Percentiles rank a stretch among this genome's conserved stretches.
Conservation (phyloP, 2,888 invertebrate genomes). For the Nephrotoma guestfalica region DNA sequence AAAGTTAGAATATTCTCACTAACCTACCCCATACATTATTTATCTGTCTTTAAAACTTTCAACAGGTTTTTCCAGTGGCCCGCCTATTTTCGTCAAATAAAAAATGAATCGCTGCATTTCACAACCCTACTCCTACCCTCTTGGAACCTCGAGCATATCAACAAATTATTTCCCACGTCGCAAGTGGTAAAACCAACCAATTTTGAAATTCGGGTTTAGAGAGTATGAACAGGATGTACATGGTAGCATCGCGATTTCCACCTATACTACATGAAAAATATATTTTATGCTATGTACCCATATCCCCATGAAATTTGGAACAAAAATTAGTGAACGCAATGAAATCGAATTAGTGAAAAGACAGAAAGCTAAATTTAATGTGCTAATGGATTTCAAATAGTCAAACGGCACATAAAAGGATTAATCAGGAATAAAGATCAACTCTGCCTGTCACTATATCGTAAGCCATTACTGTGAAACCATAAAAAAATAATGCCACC, state of each 20-base stretch:
- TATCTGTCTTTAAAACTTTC: neutral
- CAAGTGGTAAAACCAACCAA: neutral
- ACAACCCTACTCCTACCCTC: conserved; percentile 23
- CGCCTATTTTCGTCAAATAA: neutral
- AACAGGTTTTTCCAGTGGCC: neutral
- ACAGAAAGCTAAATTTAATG: conserved; percentile 51
- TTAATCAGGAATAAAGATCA: conserved; percentile 46
- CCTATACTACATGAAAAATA: conserved; percentile 52
- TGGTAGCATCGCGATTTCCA: conserved; percentile 51
- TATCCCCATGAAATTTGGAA: conserved; percentile 64
- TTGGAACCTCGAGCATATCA: conserved; percentile 19
- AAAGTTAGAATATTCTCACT: neutral
- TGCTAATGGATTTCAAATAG: conserved; percentile 80
- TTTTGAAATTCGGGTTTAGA: conserved; percentile 29
- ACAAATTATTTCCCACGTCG: conserved; percentile 10
- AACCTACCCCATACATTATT: neutral
- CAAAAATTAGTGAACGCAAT: conserved; percentile 56
- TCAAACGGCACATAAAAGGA: conserved; percentile 61
- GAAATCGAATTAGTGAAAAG: conserved; percentile 39
- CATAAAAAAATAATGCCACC: conserved; percentile 62
- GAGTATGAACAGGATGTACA: conserved; percentile 45
- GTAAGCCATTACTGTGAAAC: conserved; percentile 82
- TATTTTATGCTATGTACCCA: conserved; percentile 66
- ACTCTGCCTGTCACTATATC: conserved; percentile 70
- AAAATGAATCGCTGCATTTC: conserved; percentile 24